Evolutionary conservation across 2,797 vertebrate species (phyloP).

Genomic region (Odontamblyopus rebecca): DNA sequence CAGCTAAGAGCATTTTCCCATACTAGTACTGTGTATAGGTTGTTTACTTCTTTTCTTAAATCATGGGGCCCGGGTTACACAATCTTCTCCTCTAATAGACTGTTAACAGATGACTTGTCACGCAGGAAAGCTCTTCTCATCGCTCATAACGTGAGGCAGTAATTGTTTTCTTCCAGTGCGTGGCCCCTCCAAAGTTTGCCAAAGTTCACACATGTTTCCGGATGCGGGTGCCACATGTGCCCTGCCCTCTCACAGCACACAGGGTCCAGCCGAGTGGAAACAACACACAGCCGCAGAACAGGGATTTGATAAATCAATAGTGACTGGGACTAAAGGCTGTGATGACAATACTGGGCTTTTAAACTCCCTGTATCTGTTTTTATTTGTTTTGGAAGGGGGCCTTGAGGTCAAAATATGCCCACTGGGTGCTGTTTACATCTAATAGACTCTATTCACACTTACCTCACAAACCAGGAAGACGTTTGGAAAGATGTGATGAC

Average conservation of each 20-base stretch:
- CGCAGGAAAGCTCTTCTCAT: background rate
- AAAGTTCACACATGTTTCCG: slow-evolving; percentile 5
- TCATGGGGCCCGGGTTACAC: background rate
- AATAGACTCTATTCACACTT: too few relatives aligned
- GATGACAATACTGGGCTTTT: background rate
- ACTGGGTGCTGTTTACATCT: too few relatives aligned
- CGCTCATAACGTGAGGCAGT: background rate
- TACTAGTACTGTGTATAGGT: too few relatives aligned
- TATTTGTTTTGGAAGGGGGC: too few relatives aligned
- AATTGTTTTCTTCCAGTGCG: slow-evolving; percentile 12
- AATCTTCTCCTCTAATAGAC: background rate
- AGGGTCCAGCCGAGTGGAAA: slow-evolving; percentile 43
- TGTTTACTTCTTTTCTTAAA: background rate
- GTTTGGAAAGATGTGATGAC: too few relatives aligned
- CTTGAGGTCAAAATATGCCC: too few relatives aligned
- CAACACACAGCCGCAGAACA: slow-evolving; percentile 44
- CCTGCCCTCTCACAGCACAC: slow-evolving; percentile 32
- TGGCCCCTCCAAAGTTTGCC: slow-evolving; percentile 4
- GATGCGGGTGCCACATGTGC: slow-evolving; percentile 9
- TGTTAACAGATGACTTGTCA: slow-evolving; percentile 23
- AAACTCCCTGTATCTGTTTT: too few relatives aligned
- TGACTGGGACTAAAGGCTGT: background rate
- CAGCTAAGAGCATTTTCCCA: background rate
- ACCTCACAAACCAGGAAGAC: too few relatives aligned
- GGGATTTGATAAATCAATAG: background rate